Evolutionary conservation across 2,797 vertebrate genomes (phyloP).

Genomic region (Lophotriccus pileatus): DNA sequence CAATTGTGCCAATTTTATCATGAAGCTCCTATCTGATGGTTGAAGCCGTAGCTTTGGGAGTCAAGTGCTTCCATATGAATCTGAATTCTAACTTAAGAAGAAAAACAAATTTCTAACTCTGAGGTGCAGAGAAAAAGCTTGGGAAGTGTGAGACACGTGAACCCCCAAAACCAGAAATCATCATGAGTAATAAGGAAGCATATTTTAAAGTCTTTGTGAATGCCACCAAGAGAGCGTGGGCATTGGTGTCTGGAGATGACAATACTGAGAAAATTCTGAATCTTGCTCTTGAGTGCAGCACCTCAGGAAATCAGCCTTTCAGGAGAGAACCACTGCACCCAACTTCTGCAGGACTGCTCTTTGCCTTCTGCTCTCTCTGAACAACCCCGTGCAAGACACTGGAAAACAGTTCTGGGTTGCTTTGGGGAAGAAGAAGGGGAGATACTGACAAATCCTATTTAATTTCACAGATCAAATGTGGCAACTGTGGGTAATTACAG

Average conservation of each 20-base stretch:
- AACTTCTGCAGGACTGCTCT: not conserved
- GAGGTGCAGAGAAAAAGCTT: not conserved
- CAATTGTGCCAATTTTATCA: slow-evolving; percentile 8
- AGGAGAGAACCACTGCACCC: not conserved
- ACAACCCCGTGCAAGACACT: not conserved
- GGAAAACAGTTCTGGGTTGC: not conserved
- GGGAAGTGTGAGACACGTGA: not conserved
- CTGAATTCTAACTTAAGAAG: not conserved
- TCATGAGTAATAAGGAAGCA: not conserved
- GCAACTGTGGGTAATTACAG: not conserved
- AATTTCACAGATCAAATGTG: not conserved
- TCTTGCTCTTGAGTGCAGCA: not conserved
- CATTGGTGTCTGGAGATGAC: not conserved
- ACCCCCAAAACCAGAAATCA: not conserved
- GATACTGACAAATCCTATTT: not conserved
- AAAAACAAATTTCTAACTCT: not conserved
- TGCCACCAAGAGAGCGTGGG: fast-evolving
- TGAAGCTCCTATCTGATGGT: not conserved
- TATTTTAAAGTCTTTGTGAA: not conserved
- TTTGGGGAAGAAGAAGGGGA: not conserved
- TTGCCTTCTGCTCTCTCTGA: not conserved
- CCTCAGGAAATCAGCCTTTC: not conserved
- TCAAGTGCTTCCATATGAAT: not conserved
- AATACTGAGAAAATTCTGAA: not conserved
- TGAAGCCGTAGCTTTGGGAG: not conserved